Evolutionary conservation across 1,140 invertebrate species (phyloP).

Genomic region (Elymnias hypermnestra): DNA sequence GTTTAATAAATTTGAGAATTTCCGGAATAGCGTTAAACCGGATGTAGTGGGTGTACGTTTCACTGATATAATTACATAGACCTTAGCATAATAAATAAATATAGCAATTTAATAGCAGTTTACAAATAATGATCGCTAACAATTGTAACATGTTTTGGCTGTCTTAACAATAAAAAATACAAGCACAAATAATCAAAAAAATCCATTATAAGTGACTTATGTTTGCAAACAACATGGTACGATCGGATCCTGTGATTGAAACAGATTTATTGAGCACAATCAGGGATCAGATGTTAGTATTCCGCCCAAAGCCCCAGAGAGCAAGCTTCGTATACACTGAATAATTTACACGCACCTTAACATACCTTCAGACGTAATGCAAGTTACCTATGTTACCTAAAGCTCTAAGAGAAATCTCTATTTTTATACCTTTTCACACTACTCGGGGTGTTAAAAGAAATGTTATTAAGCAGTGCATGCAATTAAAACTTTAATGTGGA

Average conservation of each 20-base stretch:
- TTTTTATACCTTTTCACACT: slow-evolving; percentile 13
- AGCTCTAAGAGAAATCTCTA: slow-evolving; percentile 4
- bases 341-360: slow-evolving; percentile 62
- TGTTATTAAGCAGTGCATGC: slow-evolving; percentile 19
- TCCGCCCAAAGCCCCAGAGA: slow-evolving; percentile 54
- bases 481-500: slow-evolving; percentile 21
- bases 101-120: too few relatives aligned
- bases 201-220: not conserved
- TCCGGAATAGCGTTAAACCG: too few relatives aligned
- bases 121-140: too few relatives aligned
- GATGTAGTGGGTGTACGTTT: too few relatives aligned
- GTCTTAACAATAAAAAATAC: too few relatives aligned
- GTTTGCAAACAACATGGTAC: slow-evolving; percentile 9
- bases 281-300: slow-evolving; percentile 67
- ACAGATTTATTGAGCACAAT: slow-evolving; percentile 59
- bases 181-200: too few relatives aligned
- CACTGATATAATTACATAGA: too few relatives aligned
- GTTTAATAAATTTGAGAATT: too few relatives aligned
- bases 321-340: slow-evolving; percentile 50
- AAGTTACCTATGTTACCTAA: slow-evolving; percentile 2
- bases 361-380: slow-evolving; percentile 10
- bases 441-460: slow-evolving; percentile 13
- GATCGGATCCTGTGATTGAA: slow-evolving; percentile 29
- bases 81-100: too few relatives aligned
- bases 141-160: too few relatives aligned